These are phyloP conservation scores for Tachina lurida DNA, from an alignment of 2,888 invertebrate genomes.

Conservation along the genomic window DNA sequence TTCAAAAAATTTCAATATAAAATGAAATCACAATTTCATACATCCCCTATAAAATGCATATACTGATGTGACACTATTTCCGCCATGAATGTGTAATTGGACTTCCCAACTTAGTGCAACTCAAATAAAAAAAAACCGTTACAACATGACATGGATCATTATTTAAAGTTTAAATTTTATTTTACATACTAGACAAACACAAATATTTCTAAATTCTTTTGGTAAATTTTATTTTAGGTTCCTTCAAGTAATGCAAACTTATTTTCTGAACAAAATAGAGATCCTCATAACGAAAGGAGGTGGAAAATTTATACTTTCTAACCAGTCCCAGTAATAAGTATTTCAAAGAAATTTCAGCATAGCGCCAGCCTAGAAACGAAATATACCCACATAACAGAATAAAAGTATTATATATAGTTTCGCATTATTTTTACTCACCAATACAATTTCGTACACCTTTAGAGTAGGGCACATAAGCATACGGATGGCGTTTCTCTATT, in stretches of 20 bases:
- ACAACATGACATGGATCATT: too few relatives aligned
- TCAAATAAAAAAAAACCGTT: too few relatives aligned
- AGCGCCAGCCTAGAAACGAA: slow-evolving; percentile 72
- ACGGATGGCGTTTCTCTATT: slow-evolving; percentile 78
- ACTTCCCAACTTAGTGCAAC: too few relatives aligned
- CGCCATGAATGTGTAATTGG: too few relatives aligned
- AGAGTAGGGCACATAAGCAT: slow-evolving; percentile 80
- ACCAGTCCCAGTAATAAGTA: slow-evolving; percentile 73
- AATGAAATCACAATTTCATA: too few relatives aligned
- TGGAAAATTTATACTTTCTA: slow-evolving; percentile 74
- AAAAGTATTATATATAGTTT: not conserved
- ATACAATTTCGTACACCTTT: slow-evolving; percentile 80
- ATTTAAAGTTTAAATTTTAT: too few relatives aligned
- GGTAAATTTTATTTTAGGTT: slow-evolving; percentile 72
- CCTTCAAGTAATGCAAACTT: slow-evolving; percentile 73
- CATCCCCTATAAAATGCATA: too few relatives aligned
- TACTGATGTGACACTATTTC: too few relatives aligned
- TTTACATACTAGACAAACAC: too few relatives aligned
- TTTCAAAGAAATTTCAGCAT: slow-evolving; percentile 75
- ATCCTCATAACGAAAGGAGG: slow-evolving; percentile 73
- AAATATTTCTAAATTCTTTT: slow-evolving; percentile 30
- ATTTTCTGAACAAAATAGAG: slow-evolving; percentile 74
- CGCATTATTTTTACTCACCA: slow-evolving; percentile 70
- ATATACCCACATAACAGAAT: not conserved
- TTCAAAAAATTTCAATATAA: too few relatives aligned